phyloP scores from a whole-genome alignment of 2,888 invertebrate genomes.

The Megaustenia siamemsis region DNA sequence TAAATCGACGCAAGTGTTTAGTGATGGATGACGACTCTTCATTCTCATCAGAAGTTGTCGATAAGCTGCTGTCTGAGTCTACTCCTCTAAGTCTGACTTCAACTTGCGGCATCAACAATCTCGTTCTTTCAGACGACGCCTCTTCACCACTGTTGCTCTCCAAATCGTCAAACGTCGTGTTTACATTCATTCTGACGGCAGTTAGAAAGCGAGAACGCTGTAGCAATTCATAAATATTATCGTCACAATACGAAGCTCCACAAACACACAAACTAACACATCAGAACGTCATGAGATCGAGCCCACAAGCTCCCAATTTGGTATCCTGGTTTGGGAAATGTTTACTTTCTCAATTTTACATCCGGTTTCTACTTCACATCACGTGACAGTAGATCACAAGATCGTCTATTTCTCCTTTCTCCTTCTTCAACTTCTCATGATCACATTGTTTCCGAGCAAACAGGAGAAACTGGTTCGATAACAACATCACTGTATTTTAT shows the following conservation, averaged over 20 bases:
- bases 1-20: conserved; percentile 15
- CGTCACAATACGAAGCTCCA: no score
- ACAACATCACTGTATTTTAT: no score
- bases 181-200: conserved; percentile 11
- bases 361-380: neutral
- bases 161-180: conserved; percentile 17
- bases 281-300: neutral
- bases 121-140: neutral
- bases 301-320: neutral
- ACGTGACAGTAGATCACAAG: no score
- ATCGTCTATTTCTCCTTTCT: no score
- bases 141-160: neutral
- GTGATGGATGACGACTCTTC: neutral
- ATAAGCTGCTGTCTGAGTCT: neutral
- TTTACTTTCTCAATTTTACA: conserved; percentile 2
- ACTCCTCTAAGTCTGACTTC: neutral
- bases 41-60: conserved; percentile 2
- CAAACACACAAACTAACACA: neutral
- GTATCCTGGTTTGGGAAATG: neutral
- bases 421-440: no score
- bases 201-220: neutral
- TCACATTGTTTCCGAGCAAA: no score
- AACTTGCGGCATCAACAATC: neutral
- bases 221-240: neutral
- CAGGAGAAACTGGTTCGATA: no score